Base-by-base conservation (phyloP, 2,113 vertebrate species). In the Gobio gobio region DNA sequence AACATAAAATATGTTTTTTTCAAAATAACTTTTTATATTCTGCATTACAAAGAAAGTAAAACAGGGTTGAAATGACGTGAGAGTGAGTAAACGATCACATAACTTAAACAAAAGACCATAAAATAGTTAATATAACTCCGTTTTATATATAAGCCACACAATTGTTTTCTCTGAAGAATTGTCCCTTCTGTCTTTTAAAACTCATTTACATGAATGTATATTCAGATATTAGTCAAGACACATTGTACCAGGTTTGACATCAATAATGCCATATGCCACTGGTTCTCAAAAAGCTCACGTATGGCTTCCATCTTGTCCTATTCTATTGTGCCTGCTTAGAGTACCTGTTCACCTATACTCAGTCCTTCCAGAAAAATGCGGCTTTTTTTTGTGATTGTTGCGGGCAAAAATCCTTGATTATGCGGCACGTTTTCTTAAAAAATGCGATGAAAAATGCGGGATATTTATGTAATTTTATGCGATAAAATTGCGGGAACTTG, bases 291-390 rank as follows among this genome's bases (percentile, higher is more conserved):
- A 68, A 40, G 16, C 33, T 40, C 66, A 70, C 1, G 0, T 40
- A 10, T 70, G 66, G 3, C 64, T 40, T 40, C 76, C 77, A 59
- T 84, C 86, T 78, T 43, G 49, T 78, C 83, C 88, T 86, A 87
- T 90, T 63, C 82, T 86, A 86, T 89, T 84, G 86, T 87, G 83
- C 86, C 82, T 85, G 77, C 81, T 70, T 87, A 87, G 87, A 56
- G 2, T 56, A 87, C 86, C 86, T 90, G 88, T 86, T 89, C 88
- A 84, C 77, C 87, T 89, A 83, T 88, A n/a, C n/a, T n/a, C n/a
- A n/a, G n/a, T n/a, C n/a, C n/a, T n/a, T n/a, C n/a, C n/a, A n/a
- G n/a, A n/a, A n/a, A n/a, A n/a, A n/a, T n/a, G n/a, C n/a, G n/a
- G n/a, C n/a, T n/a, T n/a, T n/a, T n/a, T n/a, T n/a, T n/a, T n/a